Percentiles rank a stretch among this genome's conserved stretches.
phyloP scores from a whole-genome alignment of 2,888 invertebrate genomes.

The Nasonovia ribisnigri region DNA sequence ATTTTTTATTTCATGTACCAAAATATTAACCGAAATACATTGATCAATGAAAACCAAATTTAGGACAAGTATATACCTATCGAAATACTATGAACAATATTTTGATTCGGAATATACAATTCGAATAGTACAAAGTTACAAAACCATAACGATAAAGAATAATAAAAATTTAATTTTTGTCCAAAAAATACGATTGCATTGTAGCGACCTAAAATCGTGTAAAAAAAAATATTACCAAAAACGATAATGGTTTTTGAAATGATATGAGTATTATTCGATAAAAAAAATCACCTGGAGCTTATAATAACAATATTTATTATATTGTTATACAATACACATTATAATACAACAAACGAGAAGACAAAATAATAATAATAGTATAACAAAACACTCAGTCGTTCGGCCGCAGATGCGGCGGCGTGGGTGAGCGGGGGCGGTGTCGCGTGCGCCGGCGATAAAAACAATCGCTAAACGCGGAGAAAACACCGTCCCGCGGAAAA shows the following conservation, averaged over 20 bases:
- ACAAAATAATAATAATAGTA: background rate
- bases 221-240: background rate
- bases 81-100: too few species aligned
- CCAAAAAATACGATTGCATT: too few species aligned
- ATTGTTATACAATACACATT: background rate
- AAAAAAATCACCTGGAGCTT: background rate
- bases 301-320: background rate
- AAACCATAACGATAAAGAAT: too few species aligned
- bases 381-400: background rate
- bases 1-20: background rate
- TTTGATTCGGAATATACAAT: too few species aligned
- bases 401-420: too few species aligned
- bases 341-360: background rate
- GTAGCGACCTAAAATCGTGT: background rate
- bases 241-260: background rate
- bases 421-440: background rate
- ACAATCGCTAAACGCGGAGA: background rate
- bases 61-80: background rate
- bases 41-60: background rate
- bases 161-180: too few species aligned
- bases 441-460: conserved; percentile 29
- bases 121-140: too few species aligned
- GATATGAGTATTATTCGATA: background rate
- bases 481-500: background rate
- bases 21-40: background rate